Conservation (phyloP, 2,113 vertebrate genomes). For the Passer montanus region DNA sequence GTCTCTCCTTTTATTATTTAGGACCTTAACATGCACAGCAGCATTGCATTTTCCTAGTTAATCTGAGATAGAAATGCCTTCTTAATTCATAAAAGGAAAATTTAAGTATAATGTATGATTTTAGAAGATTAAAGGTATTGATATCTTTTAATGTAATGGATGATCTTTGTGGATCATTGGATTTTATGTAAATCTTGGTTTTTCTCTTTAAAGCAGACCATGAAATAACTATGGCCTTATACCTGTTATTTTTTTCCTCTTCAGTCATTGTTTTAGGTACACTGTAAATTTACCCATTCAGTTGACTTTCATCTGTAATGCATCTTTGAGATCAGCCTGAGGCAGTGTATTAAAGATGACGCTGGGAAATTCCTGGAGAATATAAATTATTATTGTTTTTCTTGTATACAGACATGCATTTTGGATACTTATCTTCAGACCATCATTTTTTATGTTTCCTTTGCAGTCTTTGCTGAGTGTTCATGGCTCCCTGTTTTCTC, state of each 20-base stretch:
- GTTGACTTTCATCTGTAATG: background rate
- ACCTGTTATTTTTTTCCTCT: background rate
- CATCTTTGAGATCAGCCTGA: background rate
- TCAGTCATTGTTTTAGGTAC: background rate
- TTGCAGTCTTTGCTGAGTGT: slow-evolving; percentile 91
- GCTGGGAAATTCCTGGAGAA: background rate
- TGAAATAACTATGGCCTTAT: background rate
- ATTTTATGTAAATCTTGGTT: background rate
- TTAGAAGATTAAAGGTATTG: background rate
- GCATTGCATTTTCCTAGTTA: background rate
- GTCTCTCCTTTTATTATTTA: background rate
- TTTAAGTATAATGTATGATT: background rate
- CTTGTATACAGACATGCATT: background rate
- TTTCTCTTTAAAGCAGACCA: background rate
- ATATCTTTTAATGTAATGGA: background rate
- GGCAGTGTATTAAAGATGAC: background rate
- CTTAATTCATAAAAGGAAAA: background rate
- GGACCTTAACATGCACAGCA: background rate
- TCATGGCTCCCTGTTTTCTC: slow-evolving; percentile 85
- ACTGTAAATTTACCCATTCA: background rate
- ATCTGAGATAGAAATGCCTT: background rate
- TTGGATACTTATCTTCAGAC: background rate
- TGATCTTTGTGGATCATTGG: background rate
- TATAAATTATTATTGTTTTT: background rate
- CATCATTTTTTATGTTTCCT: slow-evolving; percentile 31